Conservation (phyloP, 2,113 vertebrate species). For the Nipponia nippon region DNA sequence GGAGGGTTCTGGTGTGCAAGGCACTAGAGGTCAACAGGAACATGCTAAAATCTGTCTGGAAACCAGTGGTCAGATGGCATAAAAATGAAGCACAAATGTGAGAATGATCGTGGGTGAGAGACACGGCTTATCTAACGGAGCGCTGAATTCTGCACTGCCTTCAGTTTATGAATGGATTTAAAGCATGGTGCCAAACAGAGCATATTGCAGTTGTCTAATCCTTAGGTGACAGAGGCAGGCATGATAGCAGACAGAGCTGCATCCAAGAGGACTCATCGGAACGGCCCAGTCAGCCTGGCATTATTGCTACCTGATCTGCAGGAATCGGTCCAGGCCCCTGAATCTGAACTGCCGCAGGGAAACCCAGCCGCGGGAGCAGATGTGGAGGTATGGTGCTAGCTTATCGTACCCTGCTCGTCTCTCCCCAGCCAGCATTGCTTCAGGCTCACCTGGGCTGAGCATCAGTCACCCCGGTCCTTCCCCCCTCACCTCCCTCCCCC, state of each 20-base stretch:
- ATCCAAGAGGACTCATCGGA: conserved; percentile 35
- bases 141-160: conserved; percentile 2
- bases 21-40: background rate
- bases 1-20: background rate
- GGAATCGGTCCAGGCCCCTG: background rate
- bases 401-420: background rate
- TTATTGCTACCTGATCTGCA: conserved; percentile 17
- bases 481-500: background rate
- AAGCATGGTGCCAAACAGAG: conserved; percentile 45
- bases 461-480: background rate
- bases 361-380: background rate
- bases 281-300: conserved; percentile 27
- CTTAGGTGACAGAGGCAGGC: conserved; percentile 51
- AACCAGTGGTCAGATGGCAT: conserved; percentile 4
- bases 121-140: background rate
- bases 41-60: background rate
- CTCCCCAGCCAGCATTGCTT: background rate
- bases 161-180: conserved; percentile 52
- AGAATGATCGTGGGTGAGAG: background rate
- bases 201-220: conserved; percentile 58
- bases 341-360: background rate
- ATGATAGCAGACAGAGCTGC: conserved; percentile 30
- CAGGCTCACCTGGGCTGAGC: background rate
- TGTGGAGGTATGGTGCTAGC: background rate
- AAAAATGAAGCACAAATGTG: background rate